Percentiles rank a stretch among this genome's conserved stretches.
Evolutionary conservation across 2,888 invertebrate genomes (phyloP).

Genomic region (Oxyteleia sp.): DNA sequence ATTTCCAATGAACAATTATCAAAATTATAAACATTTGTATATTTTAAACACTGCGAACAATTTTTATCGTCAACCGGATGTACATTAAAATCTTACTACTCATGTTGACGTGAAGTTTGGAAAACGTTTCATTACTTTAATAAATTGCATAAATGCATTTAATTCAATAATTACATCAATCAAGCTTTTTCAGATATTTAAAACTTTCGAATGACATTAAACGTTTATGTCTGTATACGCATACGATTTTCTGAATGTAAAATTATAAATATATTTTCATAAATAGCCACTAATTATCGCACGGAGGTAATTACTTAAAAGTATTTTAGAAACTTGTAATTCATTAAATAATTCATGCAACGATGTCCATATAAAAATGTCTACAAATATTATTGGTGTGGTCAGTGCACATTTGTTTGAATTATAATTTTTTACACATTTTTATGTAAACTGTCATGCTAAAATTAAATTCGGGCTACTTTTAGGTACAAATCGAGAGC

Average conservation of each 20-base stretch:
- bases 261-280: constrained; percentile 34
- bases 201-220: constrained; percentile 59
- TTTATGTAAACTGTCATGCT: too few relatives aligned
- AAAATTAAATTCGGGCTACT: constrained; percentile 9
- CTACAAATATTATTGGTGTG: constrained; percentile 1
- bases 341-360: constrained; percentile 26
- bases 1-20: neutral
- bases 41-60: too few relatives aligned
- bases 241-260: constrained; percentile 26
- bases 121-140: constrained; percentile 34
- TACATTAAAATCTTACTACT: neutral
- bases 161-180: constrained; percentile 35
- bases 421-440: too few relatives aligned
- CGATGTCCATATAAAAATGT: constrained; percentile 8
- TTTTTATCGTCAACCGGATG: constrained; percentile 12
- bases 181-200: constrained; percentile 22
- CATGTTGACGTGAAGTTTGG: neutral
- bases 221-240: constrained; percentile 53
- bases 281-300: constrained; percentile 39
- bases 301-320: constrained; percentile 35
- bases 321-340: constrained; percentile 45
- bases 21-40: constrained; percentile 12
- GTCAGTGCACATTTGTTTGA: too few relatives aligned
- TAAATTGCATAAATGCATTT: constrained; percentile 26
- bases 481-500: too few relatives aligned